These are phyloP conservation scores for Neotoma lepida DNA, from an alignment of 2,113 vertebrate genomes.

Conservation along the genomic window DNA sequence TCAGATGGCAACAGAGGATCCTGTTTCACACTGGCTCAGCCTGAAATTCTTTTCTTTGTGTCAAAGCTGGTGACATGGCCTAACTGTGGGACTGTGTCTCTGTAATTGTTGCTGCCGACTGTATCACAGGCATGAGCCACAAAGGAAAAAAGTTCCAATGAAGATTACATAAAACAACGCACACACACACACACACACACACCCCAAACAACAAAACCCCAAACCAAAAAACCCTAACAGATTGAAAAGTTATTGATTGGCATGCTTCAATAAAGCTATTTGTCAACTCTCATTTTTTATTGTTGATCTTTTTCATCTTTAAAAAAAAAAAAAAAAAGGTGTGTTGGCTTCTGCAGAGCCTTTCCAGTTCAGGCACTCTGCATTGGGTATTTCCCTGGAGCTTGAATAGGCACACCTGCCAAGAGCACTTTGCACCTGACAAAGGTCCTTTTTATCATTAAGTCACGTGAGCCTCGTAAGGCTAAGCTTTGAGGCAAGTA, in stretches of 20 bases:
- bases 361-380: background rate
- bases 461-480: background rate
- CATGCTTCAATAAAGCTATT: conserved; percentile 16
- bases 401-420: background rate
- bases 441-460: background rate
- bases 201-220: background rate
- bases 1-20: background rate
- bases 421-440: background rate
- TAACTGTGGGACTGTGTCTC: background rate
- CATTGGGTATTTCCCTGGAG: background rate
- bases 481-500: background rate
- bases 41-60: background rate
- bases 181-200: background rate
- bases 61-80: background rate
- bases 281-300: background rate
- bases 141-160: conserved; percentile 1
- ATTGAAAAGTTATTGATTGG: background rate
- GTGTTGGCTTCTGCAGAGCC: background rate
- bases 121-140: background rate
- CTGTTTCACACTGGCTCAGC: background rate
- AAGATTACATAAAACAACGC: background rate
- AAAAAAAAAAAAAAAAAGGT: conserved; percentile 13
- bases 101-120: background rate
- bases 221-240: background rate
- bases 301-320: background rate